phyloP scores from a whole-genome alignment of 1,140 invertebrate species.

The Nymphalis io region DNA sequence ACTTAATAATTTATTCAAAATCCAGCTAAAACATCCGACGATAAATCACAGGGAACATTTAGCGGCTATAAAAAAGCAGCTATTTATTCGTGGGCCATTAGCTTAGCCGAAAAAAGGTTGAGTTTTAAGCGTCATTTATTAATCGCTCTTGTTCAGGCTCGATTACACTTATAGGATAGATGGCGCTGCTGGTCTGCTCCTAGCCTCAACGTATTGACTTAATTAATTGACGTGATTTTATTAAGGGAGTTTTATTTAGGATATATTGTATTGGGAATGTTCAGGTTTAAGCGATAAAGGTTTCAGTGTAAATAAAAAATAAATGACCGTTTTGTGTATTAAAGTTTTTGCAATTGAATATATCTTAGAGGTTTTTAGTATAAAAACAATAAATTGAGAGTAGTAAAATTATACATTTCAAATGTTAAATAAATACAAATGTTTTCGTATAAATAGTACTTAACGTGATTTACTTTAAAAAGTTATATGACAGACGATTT shows the following conservation, averaged over 20 bases:
- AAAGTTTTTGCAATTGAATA: no score
- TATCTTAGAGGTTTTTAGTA: no score
- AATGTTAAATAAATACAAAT: no score
- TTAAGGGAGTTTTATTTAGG: constrained; percentile 5
- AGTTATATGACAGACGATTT: no score
- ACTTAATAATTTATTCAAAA: constrained; percentile 44
- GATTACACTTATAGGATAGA: constrained; percentile 63
- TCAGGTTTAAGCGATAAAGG: neutral
- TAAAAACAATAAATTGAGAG: no score
- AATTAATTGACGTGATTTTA: constrained; percentile 33
- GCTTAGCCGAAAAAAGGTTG: constrained; percentile 71
- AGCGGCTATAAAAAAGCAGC: constrained; percentile 60
- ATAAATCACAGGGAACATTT: constrained; percentile 52
- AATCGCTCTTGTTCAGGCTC: constrained; percentile 53
- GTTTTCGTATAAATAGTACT: no score
- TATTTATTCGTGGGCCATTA: constrained; percentile 68
- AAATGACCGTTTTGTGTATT: no score
- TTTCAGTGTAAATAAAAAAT: no score
- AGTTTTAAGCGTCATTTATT: constrained; percentile 72
- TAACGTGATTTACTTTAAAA: no score
- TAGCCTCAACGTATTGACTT: constrained; percentile 22
- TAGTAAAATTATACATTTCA: no score
- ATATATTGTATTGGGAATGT: neutral
- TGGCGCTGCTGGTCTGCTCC: constrained; percentile 25
- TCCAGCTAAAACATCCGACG: constrained; percentile 44